A percentile compares a stretch with the other conserved stretches of the same genome.
These are phyloP conservation scores for Graptemys geographica DNA, from an alignment of 2,797 vertebrate species.

Conservation along the genomic window DNA sequence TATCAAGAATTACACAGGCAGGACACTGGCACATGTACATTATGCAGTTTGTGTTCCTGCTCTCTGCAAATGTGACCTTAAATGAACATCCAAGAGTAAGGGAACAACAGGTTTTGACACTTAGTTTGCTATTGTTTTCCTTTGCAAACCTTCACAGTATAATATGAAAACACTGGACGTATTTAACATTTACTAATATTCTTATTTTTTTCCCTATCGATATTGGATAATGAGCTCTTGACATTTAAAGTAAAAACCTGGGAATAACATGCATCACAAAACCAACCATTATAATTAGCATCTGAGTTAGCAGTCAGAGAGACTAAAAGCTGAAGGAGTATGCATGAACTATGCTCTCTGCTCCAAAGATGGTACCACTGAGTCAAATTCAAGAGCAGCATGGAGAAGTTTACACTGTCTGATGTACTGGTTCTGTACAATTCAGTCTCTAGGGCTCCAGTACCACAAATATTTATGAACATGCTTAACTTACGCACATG, in stretches of 20 bases:
- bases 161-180: neutral
- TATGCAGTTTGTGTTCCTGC: neutral
- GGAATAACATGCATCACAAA: neutral
- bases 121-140: neutral
- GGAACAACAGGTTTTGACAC: neutral
- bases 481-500: neutral
- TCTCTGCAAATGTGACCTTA: neutral
- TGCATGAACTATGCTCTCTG: neutral
- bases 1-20: neutral
- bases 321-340: neutral
- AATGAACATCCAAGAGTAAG: neutral
- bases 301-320: neutral
- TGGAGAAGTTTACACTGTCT: neutral
- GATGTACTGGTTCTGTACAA: neutral
- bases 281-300: neutral
- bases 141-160: neutral
- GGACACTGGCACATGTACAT: neutral
- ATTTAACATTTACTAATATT: neutral
- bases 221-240: neutral
- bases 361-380: neutral
- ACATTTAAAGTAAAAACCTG: neutral
- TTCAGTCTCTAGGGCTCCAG: neutral
- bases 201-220: neutral
- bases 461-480: neutral
- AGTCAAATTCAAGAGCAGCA: neutral